Evolutionary conservation across 2,888 invertebrate genomes (phyloP).

Genomic region (Dichetophora obliterata): DNA sequence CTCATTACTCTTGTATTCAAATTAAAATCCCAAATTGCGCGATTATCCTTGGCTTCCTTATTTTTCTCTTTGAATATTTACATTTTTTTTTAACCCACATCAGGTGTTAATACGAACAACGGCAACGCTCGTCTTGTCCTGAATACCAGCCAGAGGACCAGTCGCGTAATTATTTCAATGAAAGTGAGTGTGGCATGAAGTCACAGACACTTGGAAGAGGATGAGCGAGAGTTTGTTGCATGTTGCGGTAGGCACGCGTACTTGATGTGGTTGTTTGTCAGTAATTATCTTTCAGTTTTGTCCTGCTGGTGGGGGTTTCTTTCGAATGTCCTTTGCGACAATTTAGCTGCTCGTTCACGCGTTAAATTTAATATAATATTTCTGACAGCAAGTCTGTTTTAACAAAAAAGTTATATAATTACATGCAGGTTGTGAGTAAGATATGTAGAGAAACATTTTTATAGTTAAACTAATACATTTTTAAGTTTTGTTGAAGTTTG

Average conservation of each 20-base stretch:
- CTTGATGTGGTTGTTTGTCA: neutral
- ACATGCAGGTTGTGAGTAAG: no score
- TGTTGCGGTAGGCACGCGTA: conserved; percentile 21
- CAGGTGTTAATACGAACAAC: conserved; percentile 16
- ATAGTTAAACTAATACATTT: no score
- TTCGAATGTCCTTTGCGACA: neutral
- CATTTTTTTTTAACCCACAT: neutral
- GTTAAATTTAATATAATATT: conserved; percentile 34
- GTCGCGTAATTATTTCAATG: conserved; percentile 10
- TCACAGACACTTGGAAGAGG: neutral
- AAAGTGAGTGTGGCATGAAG: neutral
- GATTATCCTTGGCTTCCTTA: conserved; percentile 5
- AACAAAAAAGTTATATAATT: no score
- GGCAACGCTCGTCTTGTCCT: neutral
- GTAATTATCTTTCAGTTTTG: neutral
- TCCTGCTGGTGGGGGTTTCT: neutral
- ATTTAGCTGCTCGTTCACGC: neutral
- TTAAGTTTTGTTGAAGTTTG: no score
- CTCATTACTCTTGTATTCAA: neutral
- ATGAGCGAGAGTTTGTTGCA: neutral
- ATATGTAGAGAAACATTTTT: no score
- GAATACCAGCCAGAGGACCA: neutral
- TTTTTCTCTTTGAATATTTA: no score
- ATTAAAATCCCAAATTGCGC: conserved; percentile 6
- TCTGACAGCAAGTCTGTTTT: neutral